Evolutionary conservation across 2,113 vertebrate species (phyloP), one percentile per base, ranked within the genome.

Genomic region (Anas platyrhynchos): DNA sequence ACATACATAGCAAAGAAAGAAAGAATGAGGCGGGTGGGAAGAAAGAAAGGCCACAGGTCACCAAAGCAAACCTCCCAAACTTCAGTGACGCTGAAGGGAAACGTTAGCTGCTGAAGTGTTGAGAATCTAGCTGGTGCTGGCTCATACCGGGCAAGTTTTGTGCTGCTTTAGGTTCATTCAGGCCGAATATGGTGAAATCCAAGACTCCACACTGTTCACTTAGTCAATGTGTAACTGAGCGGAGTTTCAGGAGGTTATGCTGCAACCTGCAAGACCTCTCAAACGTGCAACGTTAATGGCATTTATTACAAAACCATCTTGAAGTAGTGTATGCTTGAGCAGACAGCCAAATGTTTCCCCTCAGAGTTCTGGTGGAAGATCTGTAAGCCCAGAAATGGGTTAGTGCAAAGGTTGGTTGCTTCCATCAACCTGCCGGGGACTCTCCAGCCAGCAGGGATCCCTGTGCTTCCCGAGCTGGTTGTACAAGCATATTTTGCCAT

Each of bases 11-110:
- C 91, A 91, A 93, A 96, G 91, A 80, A 91, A 88, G 96, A 62
- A 95, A 85, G 91, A 91, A 95, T 86, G 78, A 96, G 85, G 46
- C 68, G 52, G 83, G 91, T 92, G 85, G 95, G 94, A 96, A 96
- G 93, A 96, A 94, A 89, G 93, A 94, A 86, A 96, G 87, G 91
- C 92, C 95, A 94, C 88, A 94, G 96, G 95, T 96, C 95, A 96
- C 83, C 63, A 41, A 31, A 89, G 89, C 85, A 85, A 96, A 59
- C 56, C 74, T 93, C 91, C 86, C 91, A 11, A 83, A 59, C 94
- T 88, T 52, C 46, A 38, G 71, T 36, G 90, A 46, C 0, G 3
- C 59, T 93, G 85, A 80, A 72, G 92, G 86, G 73, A 93, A 92
- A 82, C 4, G 9, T 22, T 81, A 48, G 74, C 44, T 74, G 96